These are phyloP conservation scores for Platichthys stellatus DNA, from an alignment of 2,113 vertebrate species.

Conservation along the genomic window DNA sequence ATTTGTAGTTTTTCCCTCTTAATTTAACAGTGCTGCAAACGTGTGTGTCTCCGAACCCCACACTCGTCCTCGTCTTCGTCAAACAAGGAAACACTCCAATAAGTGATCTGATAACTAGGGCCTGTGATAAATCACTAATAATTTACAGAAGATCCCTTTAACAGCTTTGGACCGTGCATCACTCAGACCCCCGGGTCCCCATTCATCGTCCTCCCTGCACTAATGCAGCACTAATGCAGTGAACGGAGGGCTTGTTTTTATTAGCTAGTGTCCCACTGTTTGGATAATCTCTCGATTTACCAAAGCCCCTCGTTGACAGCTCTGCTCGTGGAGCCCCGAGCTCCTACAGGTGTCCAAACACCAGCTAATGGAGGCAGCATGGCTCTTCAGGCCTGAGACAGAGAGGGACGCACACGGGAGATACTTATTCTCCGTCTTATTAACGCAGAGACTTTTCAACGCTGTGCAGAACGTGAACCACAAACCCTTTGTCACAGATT, in stretches of 20 bases:
- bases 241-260: slow-evolving; percentile 80
- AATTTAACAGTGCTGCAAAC: no score
- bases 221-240: slow-evolving; percentile 82
- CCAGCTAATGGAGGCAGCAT: slow-evolving; percentile 78
- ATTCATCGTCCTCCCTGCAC: slow-evolving; percentile 50
- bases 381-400: slow-evolving; percentile 24
- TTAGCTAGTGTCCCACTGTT: slow-evolving; percentile 82
- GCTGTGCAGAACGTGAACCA: slow-evolving; percentile 7
- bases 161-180: slow-evolving; percentile 73
- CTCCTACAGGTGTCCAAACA: slow-evolving; percentile 84
- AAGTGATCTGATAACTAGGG: slow-evolving; percentile 60
- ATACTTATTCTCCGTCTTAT: slow-evolving; percentile 50
- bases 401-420: slow-evolving; percentile 12
- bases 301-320: slow-evolving; percentile 79
- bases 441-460: slow-evolving; percentile 37
- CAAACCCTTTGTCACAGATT: slow-evolving; percentile 9
- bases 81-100: slow-evolving; percentile 63
- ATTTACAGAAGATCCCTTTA: slow-evolving; percentile 78
- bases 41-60: no score
- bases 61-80: background rate
- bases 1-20: no score
- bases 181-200: slow-evolving; percentile 57
- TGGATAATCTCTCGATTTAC: slow-evolving; percentile 83
- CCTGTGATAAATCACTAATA: slow-evolving; percentile 74
- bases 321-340: slow-evolving; percentile 65